Percentiles rank a stretch among this genome's conserved stretches.
phyloP scores from a whole-genome alignment of 2,888 invertebrate species.

The Hypsopygia costalis region DNA sequence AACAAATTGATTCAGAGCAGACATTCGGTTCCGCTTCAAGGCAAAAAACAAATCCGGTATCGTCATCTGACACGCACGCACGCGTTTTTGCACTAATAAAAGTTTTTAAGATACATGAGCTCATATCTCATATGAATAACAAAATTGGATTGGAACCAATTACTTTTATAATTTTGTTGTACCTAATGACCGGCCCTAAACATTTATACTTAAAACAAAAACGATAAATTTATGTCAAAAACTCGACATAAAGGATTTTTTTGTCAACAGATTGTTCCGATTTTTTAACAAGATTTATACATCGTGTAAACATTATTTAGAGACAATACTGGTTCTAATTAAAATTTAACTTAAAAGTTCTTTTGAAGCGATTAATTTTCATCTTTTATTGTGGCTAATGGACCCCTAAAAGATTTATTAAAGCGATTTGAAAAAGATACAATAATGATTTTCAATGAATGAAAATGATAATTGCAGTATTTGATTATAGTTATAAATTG shows the following conservation, averaged over 20 bases:
- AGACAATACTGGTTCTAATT: too few relatives aligned
- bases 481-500: too few relatives aligned
- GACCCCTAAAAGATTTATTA: too few relatives aligned
- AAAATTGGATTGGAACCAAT: constrained; percentile 19
- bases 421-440: too few relatives aligned
- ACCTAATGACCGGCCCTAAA: background rate
- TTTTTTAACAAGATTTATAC: too few relatives aligned
- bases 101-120: constrained; percentile 55
- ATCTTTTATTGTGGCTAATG: too few relatives aligned
- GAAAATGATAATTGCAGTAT: too few relatives aligned
- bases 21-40: constrained; percentile 30
- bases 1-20: constrained; percentile 13
- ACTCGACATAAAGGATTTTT: background rate
- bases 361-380: too few relatives aligned
- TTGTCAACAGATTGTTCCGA: too few relatives aligned
- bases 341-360: too few relatives aligned
- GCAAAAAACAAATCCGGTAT: constrained; percentile 60
- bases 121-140: constrained; percentile 37
- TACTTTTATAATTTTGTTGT: constrained; percentile 15
- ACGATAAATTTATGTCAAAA: background rate
- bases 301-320: too few relatives aligned
- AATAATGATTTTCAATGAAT: too few relatives aligned
- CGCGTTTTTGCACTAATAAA: constrained; percentile 56
- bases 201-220: background rate
- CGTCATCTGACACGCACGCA: constrained; percentile 34